Percentiles rank a stretch among this genome's conserved stretches.
phyloP scores from a whole-genome alignment of 1,140 invertebrate species.

The Galendromus occidentalis region DNA sequence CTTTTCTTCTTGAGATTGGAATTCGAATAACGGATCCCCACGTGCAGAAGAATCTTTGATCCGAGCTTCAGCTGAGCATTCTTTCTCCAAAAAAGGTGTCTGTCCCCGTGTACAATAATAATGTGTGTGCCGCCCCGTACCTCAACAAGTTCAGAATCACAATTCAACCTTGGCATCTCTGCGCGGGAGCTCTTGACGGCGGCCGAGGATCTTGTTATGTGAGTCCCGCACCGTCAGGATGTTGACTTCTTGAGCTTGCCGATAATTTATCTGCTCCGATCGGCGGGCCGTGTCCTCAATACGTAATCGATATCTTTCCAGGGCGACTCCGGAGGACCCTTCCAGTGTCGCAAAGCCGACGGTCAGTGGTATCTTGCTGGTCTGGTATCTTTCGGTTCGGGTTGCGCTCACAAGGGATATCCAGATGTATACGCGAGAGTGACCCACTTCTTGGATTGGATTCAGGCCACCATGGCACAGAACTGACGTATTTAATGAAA shows the following conservation, averaged over 20 bases:
- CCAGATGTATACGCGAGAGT: constrained; percentile 42
- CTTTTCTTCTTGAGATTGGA: too few relatives aligned
- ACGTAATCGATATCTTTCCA: constrained; percentile 23
- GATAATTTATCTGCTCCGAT: too few relatives aligned
- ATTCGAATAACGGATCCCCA: too few relatives aligned
- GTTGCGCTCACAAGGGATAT: constrained; percentile 36
- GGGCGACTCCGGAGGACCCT: constrained; percentile 51
- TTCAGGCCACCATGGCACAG: constrained; percentile 22
- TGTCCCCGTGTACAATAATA: background rate
- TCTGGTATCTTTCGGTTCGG: constrained; percentile 40
- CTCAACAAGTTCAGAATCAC: constrained; percentile 14
- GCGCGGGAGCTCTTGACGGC: constrained; percentile 17
- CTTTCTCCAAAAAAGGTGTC: background rate
- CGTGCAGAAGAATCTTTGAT: too few relatives aligned
- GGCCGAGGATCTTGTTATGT: constrained; percentile 18
- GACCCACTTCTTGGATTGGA: constrained; percentile 31
- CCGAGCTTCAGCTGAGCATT: too few relatives aligned
- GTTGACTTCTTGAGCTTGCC: background rate
- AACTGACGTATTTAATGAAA: background rate
- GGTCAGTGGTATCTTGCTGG: constrained; percentile 32
- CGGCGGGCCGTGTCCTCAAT: background rate
- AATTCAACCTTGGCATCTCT: constrained; percentile 16
- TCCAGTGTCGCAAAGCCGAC: constrained; percentile 30
- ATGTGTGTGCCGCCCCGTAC: constrained; percentile 8
- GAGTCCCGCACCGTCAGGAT: too few relatives aligned